Evolutionary conservation across 2,113 vertebrate genomes (phyloP).

Genomic region (Empidonax traillii): DNA sequence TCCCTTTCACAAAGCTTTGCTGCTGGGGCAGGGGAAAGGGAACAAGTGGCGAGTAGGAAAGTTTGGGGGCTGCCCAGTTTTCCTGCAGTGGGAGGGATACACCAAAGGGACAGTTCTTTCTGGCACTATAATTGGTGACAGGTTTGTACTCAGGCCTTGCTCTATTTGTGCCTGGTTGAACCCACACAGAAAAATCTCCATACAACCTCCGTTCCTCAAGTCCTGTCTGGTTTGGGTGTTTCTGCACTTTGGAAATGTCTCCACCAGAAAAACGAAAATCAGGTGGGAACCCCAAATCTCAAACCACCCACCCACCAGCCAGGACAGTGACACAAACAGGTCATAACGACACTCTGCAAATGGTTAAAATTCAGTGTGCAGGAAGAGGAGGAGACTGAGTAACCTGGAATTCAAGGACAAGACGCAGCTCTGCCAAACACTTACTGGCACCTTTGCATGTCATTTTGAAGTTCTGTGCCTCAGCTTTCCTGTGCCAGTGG

Average conservation of each 20-base stretch:
- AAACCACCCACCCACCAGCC: neutral
- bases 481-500: accelerated
- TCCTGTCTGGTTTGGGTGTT: neutral
- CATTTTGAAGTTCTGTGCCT: neutral
- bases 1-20: neutral
- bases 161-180: neutral
- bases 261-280: neutral
- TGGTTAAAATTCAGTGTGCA: accelerated
- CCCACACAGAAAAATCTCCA: neutral
- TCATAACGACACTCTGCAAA: neutral
- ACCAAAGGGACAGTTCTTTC: neutral
- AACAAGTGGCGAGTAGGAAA: neutral
- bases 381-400: neutral
- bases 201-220: neutral
- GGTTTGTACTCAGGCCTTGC: neutral
- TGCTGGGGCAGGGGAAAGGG: neutral
- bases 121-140: neutral
- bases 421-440: accelerated
- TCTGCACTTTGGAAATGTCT: neutral
- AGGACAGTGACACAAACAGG: accelerated
- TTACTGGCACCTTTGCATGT: accelerated
- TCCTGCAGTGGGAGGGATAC: neutral
- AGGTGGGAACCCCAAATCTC: neutral
- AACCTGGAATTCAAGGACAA: neutral
- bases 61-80: neutral